Base-by-base conservation (phyloP, 1,140 invertebrate genomes). In the Drosophila busckii region DNA sequence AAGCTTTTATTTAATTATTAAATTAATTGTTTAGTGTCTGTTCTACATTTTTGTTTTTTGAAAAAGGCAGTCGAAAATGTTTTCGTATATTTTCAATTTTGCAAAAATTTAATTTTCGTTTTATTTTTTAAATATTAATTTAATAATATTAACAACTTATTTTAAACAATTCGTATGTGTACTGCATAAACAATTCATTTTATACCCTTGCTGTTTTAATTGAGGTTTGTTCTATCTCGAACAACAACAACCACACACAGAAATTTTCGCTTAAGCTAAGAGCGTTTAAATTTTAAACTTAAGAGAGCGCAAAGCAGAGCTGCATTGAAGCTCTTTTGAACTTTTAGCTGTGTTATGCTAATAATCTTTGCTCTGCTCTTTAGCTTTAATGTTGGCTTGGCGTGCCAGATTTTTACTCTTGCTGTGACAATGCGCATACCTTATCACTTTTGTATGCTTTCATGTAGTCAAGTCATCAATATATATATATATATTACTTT, bases 1-100 rank as follows among this genome's bases (percentile, higher is more conserved):
- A 70, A 70, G 34, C 50, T 44, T 42, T 69, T 40, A 49, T 9
- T 48, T 53, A 55, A 23, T 17, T 28, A 23, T 61, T 66, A 28
- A 20, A 15, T 55, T 32, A 4, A 3, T 23, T 22, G 28, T 37
- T 38, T 9, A 3, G n/a, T 41, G 26, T 22, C 48, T 38, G 52
- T 62, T 53, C 45, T 62, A 64, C 46, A 58, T 40, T 65, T 78
- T 64, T 60, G 70, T 53, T 40, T 65, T 78, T 64, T 60, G 70
- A 76, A 85, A 82, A 71, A 84, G 82, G 70, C 82, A 78, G 68
- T 84, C 82, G 61, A 84, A 84, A 80, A 71, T 76, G 40, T 71
- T 67, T 63, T 69, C 66, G 55, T 80, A 68, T 63, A 17, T 42
- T 38, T 52, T 64, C 26, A 55, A 23, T 55, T 44, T 61, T 56